Conservation (phyloP, 2,797 vertebrate species). For the Macropodus opercularis region DNA sequence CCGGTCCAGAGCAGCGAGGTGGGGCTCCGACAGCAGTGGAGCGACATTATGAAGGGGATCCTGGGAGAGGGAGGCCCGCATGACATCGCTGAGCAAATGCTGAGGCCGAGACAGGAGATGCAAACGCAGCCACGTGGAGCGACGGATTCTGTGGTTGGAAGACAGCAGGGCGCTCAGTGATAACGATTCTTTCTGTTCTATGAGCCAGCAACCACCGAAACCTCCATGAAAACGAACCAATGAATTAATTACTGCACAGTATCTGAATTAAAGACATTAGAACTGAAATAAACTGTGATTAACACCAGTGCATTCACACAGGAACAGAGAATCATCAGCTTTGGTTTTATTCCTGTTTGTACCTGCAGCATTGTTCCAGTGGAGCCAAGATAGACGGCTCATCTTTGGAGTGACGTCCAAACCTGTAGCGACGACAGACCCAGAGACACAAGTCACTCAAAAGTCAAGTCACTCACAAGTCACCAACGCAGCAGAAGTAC, state of each 20-base stretch:
- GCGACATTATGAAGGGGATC: conserved; percentile 84
- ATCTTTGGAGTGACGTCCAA: conserved; percentile 93
- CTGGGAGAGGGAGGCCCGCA: conserved; percentile 88
- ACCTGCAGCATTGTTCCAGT: conserved; percentile 95
- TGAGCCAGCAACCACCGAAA: too few species aligned
- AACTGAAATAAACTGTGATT: neutral
- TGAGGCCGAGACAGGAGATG: conserved; percentile 86
- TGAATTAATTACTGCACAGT: too few species aligned
- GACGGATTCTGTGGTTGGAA: conserved; percentile 83
- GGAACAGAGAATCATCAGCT: neutral
- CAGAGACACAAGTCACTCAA: neutral
- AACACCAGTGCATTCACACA: neutral
- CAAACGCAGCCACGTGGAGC: conserved; percentile 88
- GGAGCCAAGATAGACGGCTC: conserved; percentile 93
- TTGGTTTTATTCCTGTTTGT: conserved; percentile 19
- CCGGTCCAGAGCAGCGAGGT: conserved; percentile 89
- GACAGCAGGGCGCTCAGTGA: too few species aligned
- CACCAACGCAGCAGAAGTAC: conserved; percentile 29
- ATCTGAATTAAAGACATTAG: too few species aligned
- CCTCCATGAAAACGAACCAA: too few species aligned
- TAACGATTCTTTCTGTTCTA: too few species aligned
- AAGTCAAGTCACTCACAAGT: neutral
- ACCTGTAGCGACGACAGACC: conserved; percentile 75
- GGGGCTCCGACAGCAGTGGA: conserved; percentile 85
- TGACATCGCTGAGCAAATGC: conserved; percentile 88